phyloP scores from a whole-genome alignment of 2,888 invertebrate species.

The Nomada ferruginata region DNA sequence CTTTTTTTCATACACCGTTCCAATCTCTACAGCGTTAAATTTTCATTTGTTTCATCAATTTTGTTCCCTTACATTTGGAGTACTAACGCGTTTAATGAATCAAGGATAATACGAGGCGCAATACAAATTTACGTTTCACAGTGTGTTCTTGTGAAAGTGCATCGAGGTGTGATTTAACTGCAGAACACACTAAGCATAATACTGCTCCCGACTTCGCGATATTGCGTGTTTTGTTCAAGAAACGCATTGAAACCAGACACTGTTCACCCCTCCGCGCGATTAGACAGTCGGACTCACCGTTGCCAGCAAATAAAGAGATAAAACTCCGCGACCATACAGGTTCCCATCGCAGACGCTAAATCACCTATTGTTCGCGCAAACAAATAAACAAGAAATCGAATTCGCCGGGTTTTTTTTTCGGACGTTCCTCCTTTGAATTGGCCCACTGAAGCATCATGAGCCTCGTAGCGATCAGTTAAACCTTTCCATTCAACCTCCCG shows the following conservation, averaged over 20 bases:
- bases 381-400: slow-evolving; percentile 21
- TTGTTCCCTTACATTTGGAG: too few relatives aligned
- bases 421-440: slow-evolving; percentile 8
- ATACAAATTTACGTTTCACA: too few relatives aligned
- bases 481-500: slow-evolving; percentile 10
- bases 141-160: neutral
- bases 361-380: slow-evolving; percentile 49
- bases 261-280: neutral
- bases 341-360: slow-evolving; percentile 45
- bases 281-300: slow-evolving; percentile 17
- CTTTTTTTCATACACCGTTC: too few relatives aligned
- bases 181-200: neutral
- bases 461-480: neutral
- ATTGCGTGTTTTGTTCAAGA: slow-evolving; percentile 15
- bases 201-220: slow-evolving; percentile 1
- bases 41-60: too few relatives aligned
- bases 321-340: slow-evolving; percentile 28
- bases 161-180: neutral
- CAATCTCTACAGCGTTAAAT: too few relatives aligned
- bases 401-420: slow-evolving; percentile 26
- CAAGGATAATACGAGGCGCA: too few relatives aligned
- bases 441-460: neutral
- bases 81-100: too few relatives aligned
- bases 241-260: slow-evolving; percentile 26
- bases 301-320: slow-evolving; percentile 30